Percentiles rank a stretch among this genome's conserved stretches.
Evolutionary conservation across 2,797 vertebrate genomes (phyloP).

Genomic region (Xenopus petersii): DNA sequence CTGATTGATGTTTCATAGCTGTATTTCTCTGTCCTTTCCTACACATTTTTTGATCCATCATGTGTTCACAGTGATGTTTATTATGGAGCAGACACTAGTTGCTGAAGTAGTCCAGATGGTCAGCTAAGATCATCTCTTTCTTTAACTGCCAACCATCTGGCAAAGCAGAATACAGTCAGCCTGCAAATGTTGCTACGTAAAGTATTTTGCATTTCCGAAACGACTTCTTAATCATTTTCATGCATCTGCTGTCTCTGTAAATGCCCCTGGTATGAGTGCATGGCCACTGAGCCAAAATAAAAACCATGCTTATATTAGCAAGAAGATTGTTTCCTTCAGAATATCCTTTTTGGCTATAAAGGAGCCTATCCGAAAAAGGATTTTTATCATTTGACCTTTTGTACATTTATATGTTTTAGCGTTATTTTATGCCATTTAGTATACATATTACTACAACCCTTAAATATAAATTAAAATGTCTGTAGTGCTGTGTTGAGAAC

Average conservation of each 20-base stretch:
- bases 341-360: no score
- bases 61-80: slow-evolving; percentile 11
- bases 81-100: slow-evolving; percentile 19
- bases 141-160: slow-evolving; percentile 44
- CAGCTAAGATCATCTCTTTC: slow-evolving; percentile 46
- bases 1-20: no score
- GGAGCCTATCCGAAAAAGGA: no score
- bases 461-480: no score
- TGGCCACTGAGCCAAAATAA: neutral
- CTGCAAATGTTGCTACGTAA: slow-evolving; percentile 29
- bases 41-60: neutral
- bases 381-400: no score
- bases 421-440: no score
- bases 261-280: neutral
- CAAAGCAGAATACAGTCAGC: slow-evolving; percentile 35
- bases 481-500: no score
- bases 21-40: neutral
- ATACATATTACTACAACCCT: no score
- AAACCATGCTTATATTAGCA: neutral
- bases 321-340: no score
- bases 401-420: no score
- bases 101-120: slow-evolving; percentile 41
- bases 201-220: slow-evolving; percentile 36
- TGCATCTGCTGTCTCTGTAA: slow-evolving; percentile 20
- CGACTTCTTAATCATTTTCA: slow-evolving; percentile 20